A percentile compares a stretch with the other conserved stretches of the same genome.
phyloP scores from a whole-genome alignment of 2,888 invertebrate genomes.

The Autographa pulchrina region DNA sequence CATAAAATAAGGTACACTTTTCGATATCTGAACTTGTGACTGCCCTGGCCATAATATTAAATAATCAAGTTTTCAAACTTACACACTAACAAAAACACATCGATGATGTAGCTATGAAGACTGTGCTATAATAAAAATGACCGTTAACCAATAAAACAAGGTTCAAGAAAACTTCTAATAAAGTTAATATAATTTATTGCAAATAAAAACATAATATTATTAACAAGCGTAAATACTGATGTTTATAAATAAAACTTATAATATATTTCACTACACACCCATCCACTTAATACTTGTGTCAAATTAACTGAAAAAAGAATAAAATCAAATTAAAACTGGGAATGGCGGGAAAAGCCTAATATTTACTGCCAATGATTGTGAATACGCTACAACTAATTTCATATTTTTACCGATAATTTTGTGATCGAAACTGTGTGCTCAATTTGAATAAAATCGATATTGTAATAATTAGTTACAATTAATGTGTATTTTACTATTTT shows the following conservation, averaged over 20 bases:
- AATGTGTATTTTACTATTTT: neutral
- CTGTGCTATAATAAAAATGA: conserved; percentile 14
- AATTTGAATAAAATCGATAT: neutral
- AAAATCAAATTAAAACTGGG: conserved; percentile 69
- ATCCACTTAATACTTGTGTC: conserved; percentile 82
- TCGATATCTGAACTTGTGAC: no score
- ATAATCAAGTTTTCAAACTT: neutral
- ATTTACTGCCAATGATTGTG: conserved; percentile 39
- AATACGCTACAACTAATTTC: neutral
- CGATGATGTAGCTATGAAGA: neutral
- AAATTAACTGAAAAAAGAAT: conserved; percentile 87
- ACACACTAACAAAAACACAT: neutral
- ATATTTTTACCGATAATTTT: neutral
- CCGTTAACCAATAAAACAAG: conserved; percentile 17
- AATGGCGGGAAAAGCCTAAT: conserved; percentile 40
- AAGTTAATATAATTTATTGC: conserved; percentile 67
- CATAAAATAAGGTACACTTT: neutral
- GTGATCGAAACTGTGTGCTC: neutral
- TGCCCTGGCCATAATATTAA: neutral
- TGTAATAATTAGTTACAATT: no score
- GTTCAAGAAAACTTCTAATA: conserved; percentile 40
- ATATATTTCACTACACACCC: conserved; percentile 80
- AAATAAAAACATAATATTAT: conserved; percentile 59
- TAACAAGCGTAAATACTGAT: conserved; percentile 62
- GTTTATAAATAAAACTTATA: conserved; percentile 61